Base-by-base conservation (phyloP, 2,888 invertebrate genomes). In the Dexiosoma caninum region DNA sequence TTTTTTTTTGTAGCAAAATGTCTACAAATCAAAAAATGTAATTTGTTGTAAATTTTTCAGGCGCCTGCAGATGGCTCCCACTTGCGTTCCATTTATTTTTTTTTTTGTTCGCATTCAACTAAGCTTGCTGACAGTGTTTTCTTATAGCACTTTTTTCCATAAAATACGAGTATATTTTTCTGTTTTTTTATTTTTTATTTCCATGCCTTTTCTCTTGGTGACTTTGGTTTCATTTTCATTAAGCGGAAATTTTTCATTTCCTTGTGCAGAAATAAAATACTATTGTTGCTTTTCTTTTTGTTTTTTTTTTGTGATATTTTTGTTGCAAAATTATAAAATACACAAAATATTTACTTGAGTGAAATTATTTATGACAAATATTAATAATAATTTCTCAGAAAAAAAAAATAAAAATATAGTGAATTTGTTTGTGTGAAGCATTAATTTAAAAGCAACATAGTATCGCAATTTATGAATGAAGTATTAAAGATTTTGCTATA, bases 241-340 rank as follows among this genome's bases (percentile, higher is more conserved):
- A 72, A 76, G 62, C 81, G 81, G 81, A 81, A 81, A 77, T 77
- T 77, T 81, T 81, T 77, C 81, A 77, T 81, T 77, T 81, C 81
- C 81, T 77, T 77, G 53, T 49, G 59, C 42, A 69, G 46, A 60
- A 78, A 14, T 40, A 42, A 66, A 69, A 60, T 37, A 53, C 9
- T 75, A 35, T 66, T 59, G 37, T 55, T 57, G 37, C 27, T 64
- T 37, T 55, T 35, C 30, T 40, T 57, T 27, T 27, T 27, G 4
- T 10, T 32, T 19, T 59, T 70, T 72, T 23, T 46, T 9, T 67
- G n/a, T 37, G 9, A 46, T 30, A 57, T 57, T 64, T 64, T 3
- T 44, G n/a, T 49, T 59, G 53, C 42, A 32, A 32, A 72, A 40
- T 23, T 30, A 53, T 53, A 62, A 72, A 62, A 53, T 62, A 53